Conservation (phyloP, 2,797 vertebrate genomes). For the Macrochelys suwanniensis region DNA sequence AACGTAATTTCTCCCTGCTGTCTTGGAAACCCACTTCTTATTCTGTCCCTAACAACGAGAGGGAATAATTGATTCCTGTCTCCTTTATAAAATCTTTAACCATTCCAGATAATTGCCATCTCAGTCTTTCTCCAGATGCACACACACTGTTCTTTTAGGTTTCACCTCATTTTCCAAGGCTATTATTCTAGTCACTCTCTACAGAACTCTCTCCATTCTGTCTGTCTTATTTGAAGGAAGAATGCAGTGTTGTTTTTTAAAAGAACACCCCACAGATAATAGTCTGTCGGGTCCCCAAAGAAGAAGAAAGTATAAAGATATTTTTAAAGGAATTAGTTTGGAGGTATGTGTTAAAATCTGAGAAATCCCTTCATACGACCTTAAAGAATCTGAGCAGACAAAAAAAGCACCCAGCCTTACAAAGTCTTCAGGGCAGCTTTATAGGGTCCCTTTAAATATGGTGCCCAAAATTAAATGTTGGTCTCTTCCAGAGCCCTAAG, state of each 20-base stretch:
- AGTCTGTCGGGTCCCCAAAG: background rate
- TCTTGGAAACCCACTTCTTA: conserved; percentile 20
- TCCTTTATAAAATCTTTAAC: background rate
- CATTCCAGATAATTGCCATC: background rate
- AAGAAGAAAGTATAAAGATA: fast-evolving
- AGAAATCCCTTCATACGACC: background rate
- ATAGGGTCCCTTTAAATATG: background rate
- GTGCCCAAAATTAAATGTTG: background rate
- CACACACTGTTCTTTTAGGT: fast-evolving
- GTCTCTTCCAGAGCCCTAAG: background rate
- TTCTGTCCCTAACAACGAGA: background rate
- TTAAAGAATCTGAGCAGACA: background rate
- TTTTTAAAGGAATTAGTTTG: background rate
- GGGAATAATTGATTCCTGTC: conserved; percentile 29
- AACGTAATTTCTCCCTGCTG: conserved; percentile 30
- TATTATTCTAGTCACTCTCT: background rate
- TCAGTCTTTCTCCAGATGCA: background rate
- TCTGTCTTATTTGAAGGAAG: background rate
- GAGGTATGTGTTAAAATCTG: background rate
- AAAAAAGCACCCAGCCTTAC: background rate
- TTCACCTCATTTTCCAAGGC: background rate
- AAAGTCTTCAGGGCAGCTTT: background rate
- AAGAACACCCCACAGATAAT: background rate
- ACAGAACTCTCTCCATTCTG: background rate
- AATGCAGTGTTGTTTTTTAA: background rate